Conservation (phyloP, 2,797 vertebrate species). For the Chelonia mydas region DNA sequence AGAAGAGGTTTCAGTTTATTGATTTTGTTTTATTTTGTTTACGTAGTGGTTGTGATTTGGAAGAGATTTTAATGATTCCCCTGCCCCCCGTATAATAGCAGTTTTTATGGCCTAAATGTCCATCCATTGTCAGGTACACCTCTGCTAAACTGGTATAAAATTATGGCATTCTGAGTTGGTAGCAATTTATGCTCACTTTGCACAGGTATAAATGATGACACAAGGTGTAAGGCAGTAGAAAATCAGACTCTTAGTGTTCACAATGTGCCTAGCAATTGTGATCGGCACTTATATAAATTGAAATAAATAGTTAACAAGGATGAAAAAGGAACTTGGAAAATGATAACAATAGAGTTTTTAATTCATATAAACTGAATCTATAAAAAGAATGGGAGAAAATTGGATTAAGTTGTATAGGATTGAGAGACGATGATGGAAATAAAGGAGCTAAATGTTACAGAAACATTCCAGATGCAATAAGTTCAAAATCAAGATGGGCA, state of each 20-base stretch:
- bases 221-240: background rate
- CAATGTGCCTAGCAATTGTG: background rate
- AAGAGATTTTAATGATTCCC: conserved; percentile 26
- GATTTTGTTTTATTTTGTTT: conserved; percentile 48
- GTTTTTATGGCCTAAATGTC: conserved; percentile 9
- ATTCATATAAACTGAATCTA: background rate
- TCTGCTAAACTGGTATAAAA: conserved; percentile 38
- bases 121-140: background rate
- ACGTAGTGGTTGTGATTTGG: background rate
- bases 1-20: conserved; percentile 37
- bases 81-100: background rate
- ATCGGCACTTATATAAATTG: background rate
- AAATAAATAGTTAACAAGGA: background rate
- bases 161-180: background rate
- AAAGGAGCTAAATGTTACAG: background rate
- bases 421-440: background rate
- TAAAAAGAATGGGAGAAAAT: background rate
- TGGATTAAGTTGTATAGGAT: background rate
- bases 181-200: background rate
- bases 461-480: background rate
- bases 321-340: background rate
- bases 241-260: background rate
- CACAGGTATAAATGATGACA: background rate
- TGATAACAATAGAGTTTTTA: background rate
- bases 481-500: background rate